These are phyloP conservation scores for Mesitornis unicolor DNA, from an alignment of 2,113 vertebrate genomes.

Conservation along the genomic window DNA sequence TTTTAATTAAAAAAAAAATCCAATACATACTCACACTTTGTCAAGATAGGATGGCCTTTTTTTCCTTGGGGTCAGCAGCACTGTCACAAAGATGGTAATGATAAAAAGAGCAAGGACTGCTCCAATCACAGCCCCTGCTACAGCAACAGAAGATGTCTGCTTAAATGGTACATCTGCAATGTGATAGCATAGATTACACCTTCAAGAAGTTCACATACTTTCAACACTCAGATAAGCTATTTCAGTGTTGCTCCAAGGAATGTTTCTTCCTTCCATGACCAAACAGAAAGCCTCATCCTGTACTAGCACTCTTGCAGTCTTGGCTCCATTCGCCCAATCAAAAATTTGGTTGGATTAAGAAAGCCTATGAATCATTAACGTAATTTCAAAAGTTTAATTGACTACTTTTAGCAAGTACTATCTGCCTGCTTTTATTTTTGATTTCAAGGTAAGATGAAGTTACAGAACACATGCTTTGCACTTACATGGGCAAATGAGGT, in stretches of 20 bases:
- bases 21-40: constrained; percentile 76
- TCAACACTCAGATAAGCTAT: background rate
- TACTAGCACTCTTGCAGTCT: background rate
- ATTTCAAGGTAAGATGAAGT: background rate
- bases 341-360: background rate
- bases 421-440: background rate
- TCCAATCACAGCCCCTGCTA: constrained; percentile 90
- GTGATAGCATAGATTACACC: constrained; percentile 59
- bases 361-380: background rate
- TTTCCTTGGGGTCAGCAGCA: constrained; percentile 85
- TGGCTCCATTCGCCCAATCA: background rate
- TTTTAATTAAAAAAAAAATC: background rate
- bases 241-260: background rate
- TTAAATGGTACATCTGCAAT: constrained; percentile 79
- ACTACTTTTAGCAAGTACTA: background rate
- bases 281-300: background rate
- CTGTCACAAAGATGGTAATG: constrained; percentile 87
- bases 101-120: constrained; percentile 92
- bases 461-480: background rate
- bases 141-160: constrained; percentile 85
- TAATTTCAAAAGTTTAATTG: background rate
- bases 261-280: background rate
- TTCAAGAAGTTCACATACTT: background rate
- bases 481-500: background rate
- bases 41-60: constrained; percentile 76